These are phyloP conservation scores for Anthrax anthrax DNA, from an alignment of 2,888 invertebrate species.

Conservation along the genomic window DNA sequence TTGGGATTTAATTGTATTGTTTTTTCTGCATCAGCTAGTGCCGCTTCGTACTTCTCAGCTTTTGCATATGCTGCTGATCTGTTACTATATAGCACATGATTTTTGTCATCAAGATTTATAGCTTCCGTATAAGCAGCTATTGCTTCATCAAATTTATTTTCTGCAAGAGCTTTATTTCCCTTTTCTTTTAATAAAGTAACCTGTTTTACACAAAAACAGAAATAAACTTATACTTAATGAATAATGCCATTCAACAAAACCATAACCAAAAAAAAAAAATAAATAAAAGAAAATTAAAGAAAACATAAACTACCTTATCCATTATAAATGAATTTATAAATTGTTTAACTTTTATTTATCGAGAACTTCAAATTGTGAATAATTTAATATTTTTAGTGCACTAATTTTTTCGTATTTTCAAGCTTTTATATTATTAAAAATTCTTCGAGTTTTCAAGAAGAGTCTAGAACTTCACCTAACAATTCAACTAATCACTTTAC, in stretches of 20 bases:
- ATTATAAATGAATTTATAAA: too few relatives aligned
- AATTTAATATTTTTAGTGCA: too few relatives aligned
- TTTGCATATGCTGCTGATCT: constrained; percentile 84
- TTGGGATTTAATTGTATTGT: constrained; percentile 65
- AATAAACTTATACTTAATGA: neutral
- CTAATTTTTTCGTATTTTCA: too few relatives aligned
- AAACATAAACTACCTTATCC: too few relatives aligned
- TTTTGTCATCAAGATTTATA: constrained; percentile 59
- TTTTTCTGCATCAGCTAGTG: constrained; percentile 73
- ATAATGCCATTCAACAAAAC: neutral
- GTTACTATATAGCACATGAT: constrained; percentile 84
- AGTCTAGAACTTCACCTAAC: too few relatives aligned
- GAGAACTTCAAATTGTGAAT: too few relatives aligned
- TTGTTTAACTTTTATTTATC: too few relatives aligned
- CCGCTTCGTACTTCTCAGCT: constrained; percentile 54
- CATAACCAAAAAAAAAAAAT: too few relatives aligned
- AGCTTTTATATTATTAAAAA: too few relatives aligned
- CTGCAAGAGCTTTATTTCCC: constrained; percentile 71
- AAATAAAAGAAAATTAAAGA: too few relatives aligned
- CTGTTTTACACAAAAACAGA: constrained; percentile 38
- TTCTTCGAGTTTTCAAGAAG: too few relatives aligned
- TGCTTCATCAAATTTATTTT: constrained; percentile 65
- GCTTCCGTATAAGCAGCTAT: constrained; percentile 67
- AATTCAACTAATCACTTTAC: too few relatives aligned
- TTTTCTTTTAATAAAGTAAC: constrained; percentile 69